Evolutionary conservation across 2,888 invertebrate genomes (phyloP).

Genomic region (Quadriops clusia): DNA sequence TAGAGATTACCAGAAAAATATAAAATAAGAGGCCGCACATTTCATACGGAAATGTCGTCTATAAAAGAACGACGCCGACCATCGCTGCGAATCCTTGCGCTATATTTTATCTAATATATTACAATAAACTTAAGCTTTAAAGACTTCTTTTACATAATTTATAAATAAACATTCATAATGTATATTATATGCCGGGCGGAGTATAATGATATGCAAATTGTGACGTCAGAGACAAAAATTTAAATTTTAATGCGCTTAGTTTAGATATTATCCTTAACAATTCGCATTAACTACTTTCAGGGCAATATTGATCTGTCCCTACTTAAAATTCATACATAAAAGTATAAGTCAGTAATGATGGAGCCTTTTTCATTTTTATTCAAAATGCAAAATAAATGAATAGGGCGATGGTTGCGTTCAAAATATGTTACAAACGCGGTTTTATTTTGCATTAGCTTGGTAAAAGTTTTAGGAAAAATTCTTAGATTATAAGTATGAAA

Average conservation of each 20-base stretch:
- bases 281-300: too few species aligned
- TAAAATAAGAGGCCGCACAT: constrained; percentile 13
- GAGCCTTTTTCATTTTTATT: too few species aligned
- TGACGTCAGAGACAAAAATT: constrained; percentile 19
- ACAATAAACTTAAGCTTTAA: constrained; percentile 32
- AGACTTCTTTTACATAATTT: constrained; percentile 37
- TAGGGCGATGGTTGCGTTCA: too few species aligned
- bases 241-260: constrained; percentile 20
- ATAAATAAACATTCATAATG: constrained; percentile 40
- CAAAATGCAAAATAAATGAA: too few species aligned
- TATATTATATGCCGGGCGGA: constrained; percentile 30
- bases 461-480: too few species aligned
- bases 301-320: too few species aligned
- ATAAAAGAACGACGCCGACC: constrained; percentile 22
- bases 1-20: constrained; percentile 24
- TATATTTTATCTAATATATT: constrained; percentile 31
- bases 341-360: too few species aligned
- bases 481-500: too few species aligned
- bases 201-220: constrained; percentile 20
- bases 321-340: too few species aligned
- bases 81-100: constrained; percentile 13
- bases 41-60: constrained; percentile 22
- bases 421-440: too few species aligned
- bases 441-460: too few species aligned
- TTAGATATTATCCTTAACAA: too few species aligned